phyloP scores from a whole-genome alignment of 2,113 vertebrate genomes.

The Pygoscelis adeliae region DNA sequence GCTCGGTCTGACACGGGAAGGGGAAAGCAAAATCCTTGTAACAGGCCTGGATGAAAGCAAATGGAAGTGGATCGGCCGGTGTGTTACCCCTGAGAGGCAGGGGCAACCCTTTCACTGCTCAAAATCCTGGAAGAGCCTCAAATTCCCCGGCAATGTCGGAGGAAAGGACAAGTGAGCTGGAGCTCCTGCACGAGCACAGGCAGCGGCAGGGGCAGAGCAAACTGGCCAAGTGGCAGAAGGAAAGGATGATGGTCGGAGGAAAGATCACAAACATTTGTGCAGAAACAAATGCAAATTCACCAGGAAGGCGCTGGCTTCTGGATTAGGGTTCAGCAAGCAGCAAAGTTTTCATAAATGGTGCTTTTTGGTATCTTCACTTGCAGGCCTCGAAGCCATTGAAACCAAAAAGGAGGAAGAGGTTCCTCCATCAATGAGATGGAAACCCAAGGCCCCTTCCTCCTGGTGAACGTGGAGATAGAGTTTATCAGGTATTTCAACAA shows the following conservation, averaged over 20 bases:
- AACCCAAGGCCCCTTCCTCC: neutral
- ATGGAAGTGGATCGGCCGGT: rapidly evolving
- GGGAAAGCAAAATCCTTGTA: neutral
- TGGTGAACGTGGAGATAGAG: neutral
- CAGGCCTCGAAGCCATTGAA: neutral
- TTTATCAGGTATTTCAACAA: neutral
- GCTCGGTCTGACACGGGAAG: neutral
- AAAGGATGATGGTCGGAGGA: neutral
- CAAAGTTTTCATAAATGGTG: neutral
- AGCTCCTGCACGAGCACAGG: neutral
- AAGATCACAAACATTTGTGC: neutral
- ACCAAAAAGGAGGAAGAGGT: neutral
- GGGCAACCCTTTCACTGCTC: neutral
- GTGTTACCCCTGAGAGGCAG: neutral
- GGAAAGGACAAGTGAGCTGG: neutral
- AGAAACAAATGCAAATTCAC: neutral
- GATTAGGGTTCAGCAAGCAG: neutral
- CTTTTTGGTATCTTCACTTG: neutral
- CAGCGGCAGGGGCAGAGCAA: neutral
- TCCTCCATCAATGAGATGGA: neutral
- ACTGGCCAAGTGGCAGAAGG: neutral
- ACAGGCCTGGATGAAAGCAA: neutral
- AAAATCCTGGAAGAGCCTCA: neutral
- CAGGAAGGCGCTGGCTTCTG: neutral
- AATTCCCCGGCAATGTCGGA: neutral